Percentiles rank a stretch among this genome's conserved stretches.
Evolutionary conservation across 2,113 vertebrate genomes (phyloP).

Genomic region (Colossoma macropomum): DNA sequence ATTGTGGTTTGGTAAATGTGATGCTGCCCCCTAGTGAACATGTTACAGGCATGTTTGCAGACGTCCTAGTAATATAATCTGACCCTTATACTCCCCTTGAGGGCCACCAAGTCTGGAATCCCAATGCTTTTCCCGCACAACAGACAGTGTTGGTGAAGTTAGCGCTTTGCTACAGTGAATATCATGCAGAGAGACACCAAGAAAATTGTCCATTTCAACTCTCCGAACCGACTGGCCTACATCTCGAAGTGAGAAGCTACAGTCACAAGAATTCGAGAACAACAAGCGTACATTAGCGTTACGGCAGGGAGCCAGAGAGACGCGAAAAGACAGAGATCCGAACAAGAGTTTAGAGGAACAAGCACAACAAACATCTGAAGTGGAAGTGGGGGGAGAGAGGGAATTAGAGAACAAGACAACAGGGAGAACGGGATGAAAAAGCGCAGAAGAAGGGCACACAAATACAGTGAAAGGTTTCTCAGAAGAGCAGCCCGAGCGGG

Average conservation of each 20-base stretch:
- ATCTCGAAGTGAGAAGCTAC: slow-evolving; percentile 6
- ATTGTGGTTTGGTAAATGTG: too few relatives aligned
- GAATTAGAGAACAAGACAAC: slow-evolving; percentile 41
- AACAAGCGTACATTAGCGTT: slow-evolving; percentile 22
- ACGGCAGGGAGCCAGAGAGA: slow-evolving; percentile 19
- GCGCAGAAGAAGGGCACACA: slow-evolving; percentile 35
- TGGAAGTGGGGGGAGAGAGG: slow-evolving; percentile 31
- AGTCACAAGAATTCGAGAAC: slow-evolving; percentile 7
- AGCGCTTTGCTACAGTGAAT: neutral
- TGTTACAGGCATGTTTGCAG: too few relatives aligned
- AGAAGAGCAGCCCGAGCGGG: slow-evolving; percentile 23
- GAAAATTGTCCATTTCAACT: slow-evolving; percentile 25
- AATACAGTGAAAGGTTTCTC: slow-evolving; percentile 5
- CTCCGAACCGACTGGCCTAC: slow-evolving; percentile 11
- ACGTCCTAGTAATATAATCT: too few relatives aligned
- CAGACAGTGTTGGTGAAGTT: neutral
- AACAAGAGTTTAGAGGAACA: slow-evolving; percentile 39
- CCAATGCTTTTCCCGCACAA: too few relatives aligned
- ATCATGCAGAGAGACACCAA: neutral
- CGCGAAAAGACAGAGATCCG: slow-evolving; percentile 13
- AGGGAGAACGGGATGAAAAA: slow-evolving; percentile 26
- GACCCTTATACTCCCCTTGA: too few relatives aligned
- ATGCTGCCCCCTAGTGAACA: too few relatives aligned
- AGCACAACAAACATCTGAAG: slow-evolving; percentile 34
- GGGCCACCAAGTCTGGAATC: too few relatives aligned